Evolutionary conservation across 2,888 invertebrate species (phyloP).

Genomic region (Spodoptera picta): DNA sequence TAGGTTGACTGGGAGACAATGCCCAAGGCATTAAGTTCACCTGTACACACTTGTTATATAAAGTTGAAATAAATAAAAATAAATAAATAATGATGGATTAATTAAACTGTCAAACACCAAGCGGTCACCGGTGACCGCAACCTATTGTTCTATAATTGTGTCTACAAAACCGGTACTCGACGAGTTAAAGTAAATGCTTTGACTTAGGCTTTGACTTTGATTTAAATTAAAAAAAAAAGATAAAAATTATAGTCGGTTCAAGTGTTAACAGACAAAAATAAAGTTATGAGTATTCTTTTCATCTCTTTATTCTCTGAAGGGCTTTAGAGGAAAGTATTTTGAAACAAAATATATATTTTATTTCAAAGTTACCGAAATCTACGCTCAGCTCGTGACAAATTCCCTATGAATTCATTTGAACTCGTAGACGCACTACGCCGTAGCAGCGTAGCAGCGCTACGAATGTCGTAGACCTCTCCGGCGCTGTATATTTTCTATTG

Average conservation of each 20-base stretch:
- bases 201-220: too few relatives aligned
- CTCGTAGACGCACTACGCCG: slow-evolving; percentile 49
- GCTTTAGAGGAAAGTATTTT: slow-evolving; percentile 37
- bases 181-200: too few relatives aligned
- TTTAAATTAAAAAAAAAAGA: too few relatives aligned
- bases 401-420: slow-evolving; percentile 52
- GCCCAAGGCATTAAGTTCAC: too few relatives aligned
- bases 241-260: not conserved
- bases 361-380: slow-evolving; percentile 40
- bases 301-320: slow-evolving; percentile 13
- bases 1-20: too few relatives aligned
- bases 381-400: slow-evolving; percentile 38
- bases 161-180: too few relatives aligned
- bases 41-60: too few relatives aligned
- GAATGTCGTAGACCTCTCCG: slow-evolving; percentile 35
- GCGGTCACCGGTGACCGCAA: too few relatives aligned
- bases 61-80: too few relatives aligned
- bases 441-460: slow-evolving; percentile 26
- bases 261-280: slow-evolving; percentile 4
- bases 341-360: slow-evolving; percentile 49
- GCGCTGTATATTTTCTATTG: slow-evolving; percentile 3
- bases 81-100: too few relatives aligned
- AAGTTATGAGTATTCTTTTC: slow-evolving; percentile 13
- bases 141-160: too few relatives aligned
- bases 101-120: too few relatives aligned